phyloP scores from a whole-genome alignment of 2,113 vertebrate species.

The Silurus glanis region DNA sequence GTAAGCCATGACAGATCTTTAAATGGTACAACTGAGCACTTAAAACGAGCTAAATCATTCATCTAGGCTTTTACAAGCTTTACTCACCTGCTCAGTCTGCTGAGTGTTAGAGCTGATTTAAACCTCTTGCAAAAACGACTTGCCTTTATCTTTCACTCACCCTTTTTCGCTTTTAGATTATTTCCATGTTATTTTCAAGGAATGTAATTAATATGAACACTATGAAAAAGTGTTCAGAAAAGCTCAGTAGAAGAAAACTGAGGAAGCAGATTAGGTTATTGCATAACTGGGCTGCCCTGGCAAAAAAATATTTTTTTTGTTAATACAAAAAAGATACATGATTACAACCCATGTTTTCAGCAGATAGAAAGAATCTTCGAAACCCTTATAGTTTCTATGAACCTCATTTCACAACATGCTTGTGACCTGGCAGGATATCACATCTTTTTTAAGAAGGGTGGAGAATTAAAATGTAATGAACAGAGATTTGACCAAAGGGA shows the following conservation, averaged over 20 bases:
- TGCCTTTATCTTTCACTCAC: not conserved
- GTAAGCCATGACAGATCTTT: not conserved
- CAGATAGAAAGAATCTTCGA: not conserved
- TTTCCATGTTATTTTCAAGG: slow-evolving; percentile 8
- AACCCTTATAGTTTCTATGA: not conserved
- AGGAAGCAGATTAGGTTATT: slow-evolving; percentile 7
- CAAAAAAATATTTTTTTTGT: not conserved
- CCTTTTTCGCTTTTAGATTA: not conserved
- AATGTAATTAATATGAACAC: slow-evolving; percentile 38
- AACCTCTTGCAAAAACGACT: not conserved
- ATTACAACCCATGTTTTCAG: not conserved
- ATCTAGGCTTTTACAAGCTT: not conserved
- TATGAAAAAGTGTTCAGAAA: not conserved
- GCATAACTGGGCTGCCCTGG: slow-evolving; percentile 2
- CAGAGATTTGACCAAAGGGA: slow-evolving; percentile 23
- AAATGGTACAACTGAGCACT: slow-evolving; percentile 8
- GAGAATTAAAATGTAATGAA: slow-evolving; percentile 14
- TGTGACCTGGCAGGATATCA: not conserved
- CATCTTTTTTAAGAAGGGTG: not conserved
- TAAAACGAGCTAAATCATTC: slow-evolving; percentile 31
- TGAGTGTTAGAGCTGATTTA: not conserved
- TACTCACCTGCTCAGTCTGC: slow-evolving; percentile 27
- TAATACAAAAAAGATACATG: not conserved
- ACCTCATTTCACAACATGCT: not conserved
- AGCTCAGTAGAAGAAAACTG: not conserved